A percentile compares a stretch with the other conserved stretches of the same genome.
phyloP scores from a whole-genome alignment of 2,888 invertebrate species.

The Pterostichus madidus region DNA sequence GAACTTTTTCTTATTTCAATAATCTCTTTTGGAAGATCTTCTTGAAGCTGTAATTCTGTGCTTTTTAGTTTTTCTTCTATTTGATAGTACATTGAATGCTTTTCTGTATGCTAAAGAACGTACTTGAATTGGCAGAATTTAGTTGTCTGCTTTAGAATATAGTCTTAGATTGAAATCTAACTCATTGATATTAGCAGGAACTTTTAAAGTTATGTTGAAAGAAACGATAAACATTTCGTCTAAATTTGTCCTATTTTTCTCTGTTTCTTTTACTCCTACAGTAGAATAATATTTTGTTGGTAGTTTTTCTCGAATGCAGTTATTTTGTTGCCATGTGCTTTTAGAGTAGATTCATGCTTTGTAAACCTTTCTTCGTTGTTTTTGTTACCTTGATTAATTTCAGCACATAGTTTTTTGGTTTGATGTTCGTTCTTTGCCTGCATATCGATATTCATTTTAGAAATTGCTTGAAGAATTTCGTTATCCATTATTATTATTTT shows the following conservation, averaged over 20 bases:
- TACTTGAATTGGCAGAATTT: slow-evolving; percentile 5
- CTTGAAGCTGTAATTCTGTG: background rate
- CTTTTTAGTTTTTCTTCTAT: slow-evolving; percentile 10
- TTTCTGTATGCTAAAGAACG: slow-evolving; percentile 12
- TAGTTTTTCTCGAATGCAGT: background rate
- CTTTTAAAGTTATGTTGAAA: background rate
- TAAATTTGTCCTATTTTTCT: slow-evolving; percentile 8
- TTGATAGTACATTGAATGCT: background rate
- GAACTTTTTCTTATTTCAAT: slow-evolving; percentile 17
- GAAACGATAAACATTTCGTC: background rate
- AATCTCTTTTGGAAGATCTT: slow-evolving; percentile 28
- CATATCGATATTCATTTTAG: background rate
- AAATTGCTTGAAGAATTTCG: slow-evolving; percentile 26
- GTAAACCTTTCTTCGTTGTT: background rate
- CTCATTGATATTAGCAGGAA: slow-evolving; percentile 4
- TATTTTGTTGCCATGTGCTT: slow-evolving; percentile 7
- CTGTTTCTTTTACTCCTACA: background rate
- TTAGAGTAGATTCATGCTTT: background rate
- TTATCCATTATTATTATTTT: background rate
- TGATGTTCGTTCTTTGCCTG: background rate
- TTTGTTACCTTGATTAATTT: background rate
- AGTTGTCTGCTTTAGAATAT: background rate
- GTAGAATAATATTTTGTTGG: slow-evolving; percentile 8
- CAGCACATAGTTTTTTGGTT: background rate
- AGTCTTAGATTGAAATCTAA: slow-evolving; percentile 12